Conservation (phyloP, 2,888 invertebrate genomes). For the Eupithecia inturbata region DNA sequence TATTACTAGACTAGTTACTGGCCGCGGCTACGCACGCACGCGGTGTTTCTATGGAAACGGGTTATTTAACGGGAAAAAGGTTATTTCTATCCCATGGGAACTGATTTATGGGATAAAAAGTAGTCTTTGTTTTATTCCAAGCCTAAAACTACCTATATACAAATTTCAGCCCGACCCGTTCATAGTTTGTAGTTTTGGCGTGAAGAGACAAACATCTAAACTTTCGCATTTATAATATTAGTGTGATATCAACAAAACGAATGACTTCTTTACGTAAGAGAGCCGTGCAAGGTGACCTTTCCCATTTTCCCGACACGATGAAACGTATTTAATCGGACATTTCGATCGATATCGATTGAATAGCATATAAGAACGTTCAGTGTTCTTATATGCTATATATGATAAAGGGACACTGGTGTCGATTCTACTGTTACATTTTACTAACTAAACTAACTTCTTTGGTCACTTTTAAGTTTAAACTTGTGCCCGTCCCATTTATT, state of each 20-base stretch:
- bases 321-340: background rate
- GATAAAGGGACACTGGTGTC: background rate
- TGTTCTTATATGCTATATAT: too few relatives aligned
- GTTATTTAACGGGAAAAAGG: too few relatives aligned
- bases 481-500: background rate
- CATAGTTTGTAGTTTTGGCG: background rate
- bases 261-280: background rate
- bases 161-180: background rate
- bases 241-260: background rate
- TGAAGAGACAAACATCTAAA: background rate
- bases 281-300: slow-evolving; percentile 17
- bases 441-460: background rate
- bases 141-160: background rate
- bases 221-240: background rate
- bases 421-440: background rate
- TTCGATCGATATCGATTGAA: background rate
- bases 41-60: background rate
- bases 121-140: too few relatives aligned
- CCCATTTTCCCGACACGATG: background rate
- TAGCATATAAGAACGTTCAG: background rate
- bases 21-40: background rate
- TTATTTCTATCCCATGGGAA: background rate
- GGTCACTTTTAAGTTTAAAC: background rate
- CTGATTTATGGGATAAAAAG: background rate
- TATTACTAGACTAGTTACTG: background rate